Base-by-base conservation (phyloP, 1,140 invertebrate species). In the Sitodiplosis mosellana region DNA sequence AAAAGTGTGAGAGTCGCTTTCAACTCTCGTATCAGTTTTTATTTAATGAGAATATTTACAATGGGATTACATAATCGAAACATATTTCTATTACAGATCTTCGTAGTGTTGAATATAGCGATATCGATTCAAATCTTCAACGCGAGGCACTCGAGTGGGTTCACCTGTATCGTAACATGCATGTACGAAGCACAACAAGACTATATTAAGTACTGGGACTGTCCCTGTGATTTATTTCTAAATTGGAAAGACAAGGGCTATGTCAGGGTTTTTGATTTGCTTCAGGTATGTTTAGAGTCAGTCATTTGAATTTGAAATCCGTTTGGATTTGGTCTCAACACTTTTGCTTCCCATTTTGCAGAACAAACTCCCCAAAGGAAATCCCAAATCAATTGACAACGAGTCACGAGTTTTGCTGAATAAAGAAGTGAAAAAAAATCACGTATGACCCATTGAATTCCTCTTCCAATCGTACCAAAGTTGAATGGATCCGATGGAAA, bases 201-300 rank as follows among this genome's bases (percentile, higher is more conserved):
- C 14, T 61, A 70, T 20, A 34, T 56, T 1, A 65, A 74, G n/a
- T 80, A 78, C 57, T 61, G 67, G 65, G 60, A 66, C 2, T 78
- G 75, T 54, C 66, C 72, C 42, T 78, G 78, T 2, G 67, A 80
- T 59, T 48, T 54, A 19, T 47, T 70, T 11, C 61, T 75, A 3
- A 70, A 73, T 54, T 82, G 78, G 78, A 77, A 75, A 51, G 57
- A 66, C 15, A 67, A 64, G 51, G 77, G 77, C 22, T 81, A 72
- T 54, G 67, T 59, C 48, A 72, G 59, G 22, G 58, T 81, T 48
- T 64, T 82, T 12, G 60, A 73, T 51, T 46, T 78, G 20, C 60
- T 81, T 46, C 68, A 71, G 27, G 27, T 27, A 10, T 5, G 27
- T 3, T 27, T n/a, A n/a, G n/a, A n/a, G n/a, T n/a, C n/a, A n/a